Evolutionary conservation across 1,140 invertebrate species (phyloP), one percentile per base, ranked within the genome.

Genomic region (Atopsyche davidsoni): DNA sequence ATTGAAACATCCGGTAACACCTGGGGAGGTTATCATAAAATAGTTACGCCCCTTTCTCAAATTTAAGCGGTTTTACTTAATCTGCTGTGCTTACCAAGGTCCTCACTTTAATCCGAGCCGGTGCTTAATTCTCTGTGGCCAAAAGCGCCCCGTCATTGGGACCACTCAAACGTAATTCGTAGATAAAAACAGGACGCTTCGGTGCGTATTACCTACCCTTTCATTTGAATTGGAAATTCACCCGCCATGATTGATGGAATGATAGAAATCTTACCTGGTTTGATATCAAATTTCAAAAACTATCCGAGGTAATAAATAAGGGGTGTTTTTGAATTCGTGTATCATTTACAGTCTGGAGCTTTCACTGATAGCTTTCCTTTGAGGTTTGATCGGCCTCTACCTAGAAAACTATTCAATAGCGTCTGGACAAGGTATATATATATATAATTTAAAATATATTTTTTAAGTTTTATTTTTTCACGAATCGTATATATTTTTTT

Each of bases 201-300:
- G 11, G 39, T 23, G 7, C 16, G 42, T 13, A 36, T 7, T 7
- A 28, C 7, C n/a, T 13, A 42, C 4, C 23, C 52, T 54, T 54
- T 54, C 41, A 40, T 39, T 28, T 14, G 43, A 45, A 54, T 54
- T 54, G 52, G 34, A 53, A 53, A 52, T 14, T 2, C 17, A 48
- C 23, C 22, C 16, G 11, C 17, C 7, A 35, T 45, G 52, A 49
- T 49, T 49, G 52, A 54, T 49, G 14, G 31, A 40, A 35, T 23
- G 52, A 54, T 49, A 31, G 43, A 46, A 46, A 53, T 46, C 51
- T 49, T 40, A 24, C 9, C n/a, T 3, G 28, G 13, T 16, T 42
- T 9, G 17, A 23, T 54, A 31, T 49, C 46, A 18, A 21, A 31
- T 48, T 35, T 38, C 32, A 11, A 25, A 19, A 16, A 18, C 7